Conservation (phyloP, 2,888 invertebrate genomes). For the Mimumesa dahlbomi region DNA sequence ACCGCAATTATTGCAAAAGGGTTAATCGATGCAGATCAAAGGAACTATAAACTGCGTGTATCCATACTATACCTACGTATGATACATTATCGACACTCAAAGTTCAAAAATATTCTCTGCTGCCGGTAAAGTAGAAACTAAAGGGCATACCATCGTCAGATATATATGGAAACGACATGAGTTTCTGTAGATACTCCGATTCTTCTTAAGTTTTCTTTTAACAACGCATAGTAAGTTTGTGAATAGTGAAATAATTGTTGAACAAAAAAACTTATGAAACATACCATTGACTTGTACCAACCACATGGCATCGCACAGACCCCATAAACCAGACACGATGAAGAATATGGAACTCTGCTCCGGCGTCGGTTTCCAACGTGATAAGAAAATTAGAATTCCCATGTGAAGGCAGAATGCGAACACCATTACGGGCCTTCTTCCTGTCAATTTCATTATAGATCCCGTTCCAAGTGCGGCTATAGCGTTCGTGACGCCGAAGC, state of each 20-base stretch:
- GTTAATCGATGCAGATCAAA: no score
- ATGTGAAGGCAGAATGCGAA: conserved; percentile 88
- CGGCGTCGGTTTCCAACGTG: conserved; percentile 87
- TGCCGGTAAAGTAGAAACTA: no score
- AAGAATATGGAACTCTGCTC: conserved; percentile 88
- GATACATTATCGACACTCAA: no score
- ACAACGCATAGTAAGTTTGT: not conserved
- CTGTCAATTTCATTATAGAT: conserved; percentile 88
- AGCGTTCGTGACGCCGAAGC: conserved; percentile 94
- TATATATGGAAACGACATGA: no score
- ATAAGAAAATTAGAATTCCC: conserved; percentile 85
- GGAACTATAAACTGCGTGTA: no score
- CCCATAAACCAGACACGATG: conserved; percentile 91
- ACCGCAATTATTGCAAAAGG: no score
- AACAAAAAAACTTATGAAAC: conserved; percentile 59
- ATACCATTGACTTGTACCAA: conserved; percentile 95
- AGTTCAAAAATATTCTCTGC: no score
- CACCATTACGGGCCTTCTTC: conserved; percentile 89
- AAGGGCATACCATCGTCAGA: no score
- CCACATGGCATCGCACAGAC: conserved; percentile 94
- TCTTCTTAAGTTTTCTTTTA: no score
- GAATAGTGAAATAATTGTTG: not conserved
- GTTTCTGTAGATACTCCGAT: no score
- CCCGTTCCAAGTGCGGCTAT: conserved; percentile 92
- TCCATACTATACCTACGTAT: no score